Evolutionary conservation across 2,888 invertebrate species (phyloP).

Genomic region (Aleiodes alternator): DNA sequence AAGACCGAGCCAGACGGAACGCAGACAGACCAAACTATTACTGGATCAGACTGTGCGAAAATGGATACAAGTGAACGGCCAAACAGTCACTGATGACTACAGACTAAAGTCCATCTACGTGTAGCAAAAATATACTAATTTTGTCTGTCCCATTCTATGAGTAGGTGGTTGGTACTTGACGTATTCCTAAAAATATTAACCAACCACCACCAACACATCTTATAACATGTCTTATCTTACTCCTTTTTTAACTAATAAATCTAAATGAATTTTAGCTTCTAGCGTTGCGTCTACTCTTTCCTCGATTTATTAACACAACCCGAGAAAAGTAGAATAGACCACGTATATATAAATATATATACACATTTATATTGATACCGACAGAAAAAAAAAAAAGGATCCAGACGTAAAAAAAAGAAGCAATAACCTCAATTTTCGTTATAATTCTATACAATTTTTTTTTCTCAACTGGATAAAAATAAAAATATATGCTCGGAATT

Average conservation of each 20-base stretch:
- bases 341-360: neutral
- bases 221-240: neutral
- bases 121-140: slow-evolving; percentile 38
- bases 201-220: slow-evolving; percentile 36
- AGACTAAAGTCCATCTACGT: slow-evolving; percentile 29
- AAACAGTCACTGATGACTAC: slow-evolving; percentile 39
- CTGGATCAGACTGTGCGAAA: slow-evolving; percentile 54
- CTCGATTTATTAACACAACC: slow-evolving; percentile 30
- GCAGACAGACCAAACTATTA: slow-evolving; percentile 62
- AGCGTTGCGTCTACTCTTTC: neutral
- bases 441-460: slow-evolving; percentile 11
- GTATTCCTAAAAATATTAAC: slow-evolving; percentile 55
- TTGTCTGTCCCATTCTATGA: slow-evolving; percentile 47
- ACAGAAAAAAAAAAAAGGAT: too few relatives aligned
- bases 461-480: neutral
- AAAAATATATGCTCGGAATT: slow-evolving; percentile 9
- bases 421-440: slow-evolving; percentile 8
- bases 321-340: slow-evolving; percentile 42
- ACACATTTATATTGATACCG: too few relatives aligned
- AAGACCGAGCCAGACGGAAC: slow-evolving; percentile 57
- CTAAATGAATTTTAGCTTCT: slow-evolving; percentile 9
- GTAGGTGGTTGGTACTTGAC: slow-evolving; percentile 46
- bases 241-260: slow-evolving; percentile 18
- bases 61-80: slow-evolving; percentile 45
- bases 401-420: slow-evolving; percentile 22